Evolutionary conservation across 2,888 invertebrate genomes (phyloP).

Genomic region (Apodemia mormo): DNA sequence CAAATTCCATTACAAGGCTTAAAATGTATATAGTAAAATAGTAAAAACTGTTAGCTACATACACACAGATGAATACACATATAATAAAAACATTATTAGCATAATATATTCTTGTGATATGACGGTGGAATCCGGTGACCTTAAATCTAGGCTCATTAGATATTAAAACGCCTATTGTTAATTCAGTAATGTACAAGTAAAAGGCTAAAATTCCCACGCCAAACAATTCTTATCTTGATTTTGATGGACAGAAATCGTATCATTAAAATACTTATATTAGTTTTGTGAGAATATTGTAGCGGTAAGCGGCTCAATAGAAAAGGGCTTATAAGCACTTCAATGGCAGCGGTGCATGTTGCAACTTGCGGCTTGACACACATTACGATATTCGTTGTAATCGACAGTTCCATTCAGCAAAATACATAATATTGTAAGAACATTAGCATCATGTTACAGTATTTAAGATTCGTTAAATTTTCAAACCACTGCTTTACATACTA

Average conservation of each 20-base stretch:
- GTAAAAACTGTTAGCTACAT: neutral
- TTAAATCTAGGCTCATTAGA: neutral
- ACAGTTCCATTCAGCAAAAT: constrained; percentile 41
- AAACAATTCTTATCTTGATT: neutral
- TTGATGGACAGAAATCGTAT: constrained; percentile 38
- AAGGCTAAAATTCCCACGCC: neutral
- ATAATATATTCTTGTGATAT: constrained; percentile 12
- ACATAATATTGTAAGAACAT: constrained; percentile 36
- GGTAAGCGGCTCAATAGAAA: constrained; percentile 55
- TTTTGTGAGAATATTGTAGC: constrained; percentile 11
- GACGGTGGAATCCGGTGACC: constrained; percentile 10
- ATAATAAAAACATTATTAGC: neutral
- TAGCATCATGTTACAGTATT: neutral
- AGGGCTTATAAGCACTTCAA: constrained; percentile 63
- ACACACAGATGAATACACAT: neutral
- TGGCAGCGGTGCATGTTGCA: constrained; percentile 52
- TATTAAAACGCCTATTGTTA: constrained; percentile 16
- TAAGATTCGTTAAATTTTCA: neutral
- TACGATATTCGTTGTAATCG: constrained; percentile 54
- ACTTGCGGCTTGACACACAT: constrained; percentile 73
- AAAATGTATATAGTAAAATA: no score
- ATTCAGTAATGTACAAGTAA: constrained; percentile 5
- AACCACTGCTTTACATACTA: no score
- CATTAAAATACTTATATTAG: constrained; percentile 35
- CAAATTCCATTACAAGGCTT: no score